Conservation (phyloP, 2,797 vertebrate genomes). For the Sebastes steindachneri region DNA sequence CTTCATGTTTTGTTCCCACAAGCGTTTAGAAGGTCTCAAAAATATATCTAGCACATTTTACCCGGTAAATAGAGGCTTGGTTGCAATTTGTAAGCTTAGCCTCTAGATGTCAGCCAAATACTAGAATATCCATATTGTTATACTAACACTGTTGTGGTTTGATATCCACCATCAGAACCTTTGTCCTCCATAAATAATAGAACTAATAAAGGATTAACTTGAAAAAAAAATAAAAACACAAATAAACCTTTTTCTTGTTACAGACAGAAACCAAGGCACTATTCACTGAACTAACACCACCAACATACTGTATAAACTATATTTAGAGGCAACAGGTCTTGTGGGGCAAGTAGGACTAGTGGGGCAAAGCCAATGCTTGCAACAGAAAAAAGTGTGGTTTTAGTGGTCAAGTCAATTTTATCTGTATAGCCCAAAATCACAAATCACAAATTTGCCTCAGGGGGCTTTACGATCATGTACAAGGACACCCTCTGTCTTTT, state of each 20-base stretch:
- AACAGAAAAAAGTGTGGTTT: not conserved
- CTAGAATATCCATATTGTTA: not conserved
- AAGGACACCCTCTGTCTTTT: no score
- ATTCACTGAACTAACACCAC: not conserved
- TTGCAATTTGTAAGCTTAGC: slow-evolving; percentile 5
- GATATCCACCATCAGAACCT: not conserved
- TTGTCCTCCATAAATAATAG: not conserved
- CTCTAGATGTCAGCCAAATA: slow-evolving; percentile 63
- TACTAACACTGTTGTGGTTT: not conserved
- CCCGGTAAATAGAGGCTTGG: not conserved
- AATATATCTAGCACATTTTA: not conserved
- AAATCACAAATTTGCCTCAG: no score
- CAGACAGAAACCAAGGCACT: not conserved
- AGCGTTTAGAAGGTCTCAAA: not conserved
- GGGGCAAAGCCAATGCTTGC: not conserved
- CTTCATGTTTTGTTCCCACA: not conserved
- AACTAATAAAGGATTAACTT: not conserved
- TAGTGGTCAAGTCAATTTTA: not conserved
- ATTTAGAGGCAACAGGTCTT: not conserved
- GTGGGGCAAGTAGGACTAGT: not conserved
- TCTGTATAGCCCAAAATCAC: no score
- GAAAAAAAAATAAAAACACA: not conserved
- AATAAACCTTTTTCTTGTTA: not conserved
- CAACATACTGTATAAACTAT: not conserved
- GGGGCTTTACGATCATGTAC: no score